phyloP scores from a whole-genome alignment of 2,888 invertebrate species.

The Platycheirus albimanus region DNA sequence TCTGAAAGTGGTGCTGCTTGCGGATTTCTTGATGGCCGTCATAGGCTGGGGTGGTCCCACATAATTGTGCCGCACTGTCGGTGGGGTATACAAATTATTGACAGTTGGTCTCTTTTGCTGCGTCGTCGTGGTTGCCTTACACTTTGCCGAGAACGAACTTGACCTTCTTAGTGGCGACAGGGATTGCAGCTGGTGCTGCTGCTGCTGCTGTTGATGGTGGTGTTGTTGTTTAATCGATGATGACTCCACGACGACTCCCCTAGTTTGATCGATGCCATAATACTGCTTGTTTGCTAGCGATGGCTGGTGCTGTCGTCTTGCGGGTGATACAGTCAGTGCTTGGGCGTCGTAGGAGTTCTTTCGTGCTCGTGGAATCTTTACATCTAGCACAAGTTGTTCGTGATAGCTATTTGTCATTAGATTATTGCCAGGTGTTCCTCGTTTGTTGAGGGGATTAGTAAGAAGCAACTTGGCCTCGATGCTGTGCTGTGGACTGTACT shows the following conservation, averaged over 20 bases:
- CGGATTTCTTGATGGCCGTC: constrained; percentile 80
- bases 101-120: constrained; percentile 75
- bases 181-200: constrained; percentile 63
- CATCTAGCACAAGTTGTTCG: constrained; percentile 79
- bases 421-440: constrained; percentile 51
- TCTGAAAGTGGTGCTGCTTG: constrained; percentile 82
- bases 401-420: constrained; percentile 82
- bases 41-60: constrained; percentile 46
- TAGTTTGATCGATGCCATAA: constrained; percentile 76
- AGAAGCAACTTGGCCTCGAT: constrained; percentile 75
- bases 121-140: constrained; percentile 77
- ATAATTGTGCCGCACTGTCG: constrained; percentile 79
- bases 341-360: constrained; percentile 82
- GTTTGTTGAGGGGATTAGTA: constrained; percentile 58
- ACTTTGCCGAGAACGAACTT: constrained; percentile 85
- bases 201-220: constrained; percentile 73
- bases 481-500: constrained; percentile 81
- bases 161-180: constrained; percentile 86
- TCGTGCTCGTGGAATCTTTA: constrained; percentile 80
- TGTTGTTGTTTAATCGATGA: constrained; percentile 75
- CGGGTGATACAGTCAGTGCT: constrained; percentile 73
- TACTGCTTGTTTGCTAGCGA: constrained; percentile 49
- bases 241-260: constrained; percentile 52
- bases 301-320: constrained; percentile 64
- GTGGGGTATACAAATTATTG: constrained; percentile 80